These are phyloP conservation scores for Cynocephalus volans DNA, from an alignment of 2,113 vertebrate species.

Conservation along the genomic window DNA sequence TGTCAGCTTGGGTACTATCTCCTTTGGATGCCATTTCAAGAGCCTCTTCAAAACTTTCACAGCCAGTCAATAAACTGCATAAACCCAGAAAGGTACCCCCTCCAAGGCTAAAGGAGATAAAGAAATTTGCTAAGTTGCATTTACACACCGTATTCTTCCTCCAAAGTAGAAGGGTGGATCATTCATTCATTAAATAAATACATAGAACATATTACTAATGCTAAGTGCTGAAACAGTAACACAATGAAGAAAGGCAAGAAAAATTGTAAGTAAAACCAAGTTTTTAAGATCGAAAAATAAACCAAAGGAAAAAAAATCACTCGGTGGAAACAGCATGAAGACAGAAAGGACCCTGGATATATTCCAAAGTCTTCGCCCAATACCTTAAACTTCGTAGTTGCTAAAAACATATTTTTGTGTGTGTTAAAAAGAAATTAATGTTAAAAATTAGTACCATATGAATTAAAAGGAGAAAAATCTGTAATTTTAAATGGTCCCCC, in stretches of 20 bases:
- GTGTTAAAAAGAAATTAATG: not conserved
- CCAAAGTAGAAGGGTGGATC: not conserved
- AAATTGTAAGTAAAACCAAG: conserved; percentile 39
- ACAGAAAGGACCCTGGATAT: not conserved
- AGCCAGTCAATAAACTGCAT: conserved; percentile 92
- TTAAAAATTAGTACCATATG: not conserved
- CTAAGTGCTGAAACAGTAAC: not conserved
- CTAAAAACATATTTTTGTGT: conserved; percentile 11
- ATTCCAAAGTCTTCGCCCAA: not conserved
- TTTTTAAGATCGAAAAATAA: not conserved
- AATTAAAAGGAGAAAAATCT: conserved; percentile 59
- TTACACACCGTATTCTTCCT: not conserved
- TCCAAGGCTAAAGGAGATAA: conserved; percentile 89
- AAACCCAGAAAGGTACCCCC: conserved; percentile 92
- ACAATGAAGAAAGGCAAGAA: conserved; percentile 22
- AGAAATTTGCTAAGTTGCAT: conserved; percentile 20
- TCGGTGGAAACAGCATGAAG: not conserved
- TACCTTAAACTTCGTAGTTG: not conserved
- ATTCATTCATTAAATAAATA: conserved; percentile 28
- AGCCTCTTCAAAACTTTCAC: conserved; percentile 93
- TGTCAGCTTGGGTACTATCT: conserved; percentile 92
- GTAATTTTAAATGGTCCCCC: not conserved
- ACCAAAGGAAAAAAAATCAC: not conserved
- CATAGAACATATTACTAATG: not conserved
- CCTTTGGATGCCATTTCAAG: conserved; percentile 93